Evolutionary conservation across 2,113 vertebrate genomes (phyloP).

Genomic region (Cinclus mexicanus): DNA sequence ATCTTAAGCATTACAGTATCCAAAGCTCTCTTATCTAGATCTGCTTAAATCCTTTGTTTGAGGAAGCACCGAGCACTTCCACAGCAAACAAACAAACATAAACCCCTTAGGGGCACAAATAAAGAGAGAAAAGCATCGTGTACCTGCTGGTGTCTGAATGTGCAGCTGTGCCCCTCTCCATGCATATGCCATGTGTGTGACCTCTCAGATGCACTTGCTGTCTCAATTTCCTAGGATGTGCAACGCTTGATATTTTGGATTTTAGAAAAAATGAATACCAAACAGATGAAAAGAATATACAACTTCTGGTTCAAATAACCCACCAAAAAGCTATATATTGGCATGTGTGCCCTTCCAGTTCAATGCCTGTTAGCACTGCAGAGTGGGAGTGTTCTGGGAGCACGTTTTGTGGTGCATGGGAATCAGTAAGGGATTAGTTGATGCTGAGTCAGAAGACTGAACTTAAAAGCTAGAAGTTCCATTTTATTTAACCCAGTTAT

Average conservation of each 20-base stretch:
- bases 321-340: not conserved
- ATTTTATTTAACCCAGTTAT: not conserved
- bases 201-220: not conserved
- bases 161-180: not conserved
- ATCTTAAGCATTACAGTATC: not conserved
- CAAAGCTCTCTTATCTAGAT: not conserved
- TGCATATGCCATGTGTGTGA: not conserved
- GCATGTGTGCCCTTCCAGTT: not conserved
- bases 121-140: not conserved
- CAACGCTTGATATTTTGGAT: not conserved
- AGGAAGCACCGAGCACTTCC: not conserved
- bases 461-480: not conserved
- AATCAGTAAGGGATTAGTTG: not conserved
- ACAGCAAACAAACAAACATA: not conserved
- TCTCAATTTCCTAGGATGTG: not conserved
- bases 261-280: not conserved
- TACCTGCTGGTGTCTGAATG: not conserved
- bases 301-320: not conserved
- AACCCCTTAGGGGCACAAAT: not conserved
- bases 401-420: not conserved
- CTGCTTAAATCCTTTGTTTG: not conserved
- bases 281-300: not conserved
- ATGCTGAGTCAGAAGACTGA: not conserved
- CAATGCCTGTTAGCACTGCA: accelerated
- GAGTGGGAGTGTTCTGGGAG: not conserved